Base-by-base conservation (phyloP, 2,113 vertebrate genomes). In the Pachycephala philippinensis region DNA sequence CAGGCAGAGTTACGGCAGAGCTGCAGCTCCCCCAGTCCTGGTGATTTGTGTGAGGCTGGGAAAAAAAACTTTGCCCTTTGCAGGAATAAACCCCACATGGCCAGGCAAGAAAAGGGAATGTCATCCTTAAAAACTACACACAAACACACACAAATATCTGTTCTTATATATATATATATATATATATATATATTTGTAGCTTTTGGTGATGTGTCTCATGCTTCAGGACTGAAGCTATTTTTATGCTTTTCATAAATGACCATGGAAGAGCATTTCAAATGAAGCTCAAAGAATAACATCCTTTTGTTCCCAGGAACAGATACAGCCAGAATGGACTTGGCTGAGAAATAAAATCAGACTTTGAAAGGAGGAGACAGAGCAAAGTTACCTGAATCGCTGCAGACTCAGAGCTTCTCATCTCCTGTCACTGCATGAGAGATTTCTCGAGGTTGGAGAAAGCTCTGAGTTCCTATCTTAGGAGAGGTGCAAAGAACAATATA, bases 221-320 rank as follows among this genome's bases (percentile, higher is more conserved):
- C 91, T 96, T 64, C 65, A 33, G 84, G 77, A 96, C 81, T 76
- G 65, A 27, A 93, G 76, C 84, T 96, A 89, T 96, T 96, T 96
- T 94, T 95, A 40, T 45, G 57, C 87, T 91, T 82, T 82, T 82
- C 77, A 28, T 27, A 92, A 97, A 87, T 95, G 95, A 82, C 95
- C 93, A 87, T 87, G 84, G 91, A 97, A 87, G 53, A 95, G n/a
- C 69, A 90, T 95, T 96, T 91, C 72, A 87, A 94, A 81, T 10
- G 31, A 44, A 76, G 69, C 87, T 91, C 49, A 71, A 89, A 94
- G 93, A 94, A 89, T 72, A 91, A 72, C 84, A 91, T 89, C 93
- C 84, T 96, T 97, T 94, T 97, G 93, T 95, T 96, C 61, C 7
- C 57, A 64, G 81, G 70, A 77, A 60, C 52, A 78, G 89, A 87